phyloP scores from a whole-genome alignment of 2,113 vertebrate genomes.

The Butorides virescens region DNA sequence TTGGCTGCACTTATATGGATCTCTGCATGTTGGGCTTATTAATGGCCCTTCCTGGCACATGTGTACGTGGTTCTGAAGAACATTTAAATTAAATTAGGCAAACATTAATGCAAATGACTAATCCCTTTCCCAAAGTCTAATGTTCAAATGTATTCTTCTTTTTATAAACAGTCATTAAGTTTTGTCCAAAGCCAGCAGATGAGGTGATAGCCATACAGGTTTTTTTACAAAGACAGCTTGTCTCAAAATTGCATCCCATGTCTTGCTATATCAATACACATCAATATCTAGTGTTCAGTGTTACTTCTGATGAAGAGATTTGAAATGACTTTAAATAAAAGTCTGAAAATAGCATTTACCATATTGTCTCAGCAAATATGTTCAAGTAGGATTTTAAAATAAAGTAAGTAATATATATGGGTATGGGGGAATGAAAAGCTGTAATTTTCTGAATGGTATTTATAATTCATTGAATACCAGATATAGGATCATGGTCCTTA shows the following conservation, averaged over 20 bases:
- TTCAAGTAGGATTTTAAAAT: slow-evolving; percentile 9
- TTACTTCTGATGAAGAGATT: background rate
- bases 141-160: slow-evolving; percentile 69
- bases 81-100: slow-evolving; percentile 80
- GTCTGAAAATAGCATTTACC: background rate
- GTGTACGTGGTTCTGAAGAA: slow-evolving; percentile 71
- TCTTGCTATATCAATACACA: background rate
- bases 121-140: slow-evolving; percentile 77
- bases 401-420: background rate
- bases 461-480: background rate
- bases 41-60: slow-evolving; percentile 71
- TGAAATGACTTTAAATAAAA: background rate
- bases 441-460: background rate
- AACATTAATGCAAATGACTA: slow-evolving; percentile 74
- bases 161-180: slow-evolving; percentile 68
- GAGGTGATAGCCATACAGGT: slow-evolving; percentile 31
- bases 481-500: background rate
- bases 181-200: slow-evolving; percentile 58
- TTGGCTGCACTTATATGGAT: slow-evolving; percentile 75
- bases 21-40: slow-evolving; percentile 79
- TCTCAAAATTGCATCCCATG: background rate
- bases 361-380: background rate
- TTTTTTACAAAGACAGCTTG: slow-evolving; percentile 6
- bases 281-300: background rate
- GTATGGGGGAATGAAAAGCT: background rate